Conservation (phyloP, 2,113 vertebrate species). For the Antidorcas marsupialis region DNA sequence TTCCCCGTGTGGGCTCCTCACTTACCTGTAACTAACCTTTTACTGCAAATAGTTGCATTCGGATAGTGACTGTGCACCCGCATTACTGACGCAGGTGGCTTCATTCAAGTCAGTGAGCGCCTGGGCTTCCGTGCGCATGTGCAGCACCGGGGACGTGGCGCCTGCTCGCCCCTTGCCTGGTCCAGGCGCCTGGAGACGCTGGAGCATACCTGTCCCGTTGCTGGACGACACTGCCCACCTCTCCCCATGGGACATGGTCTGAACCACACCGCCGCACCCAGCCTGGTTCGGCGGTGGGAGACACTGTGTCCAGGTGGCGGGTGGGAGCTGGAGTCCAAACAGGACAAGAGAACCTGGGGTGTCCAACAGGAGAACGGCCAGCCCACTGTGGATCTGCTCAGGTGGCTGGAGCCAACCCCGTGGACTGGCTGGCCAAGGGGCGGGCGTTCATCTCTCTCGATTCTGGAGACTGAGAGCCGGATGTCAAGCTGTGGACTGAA, state of each 20-base stretch:
- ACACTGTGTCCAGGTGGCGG: neutral
- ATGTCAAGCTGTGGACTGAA: no score
- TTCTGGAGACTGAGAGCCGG: neutral
- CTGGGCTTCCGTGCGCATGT: fast-evolving
- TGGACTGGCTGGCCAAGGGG: fast-evolving
- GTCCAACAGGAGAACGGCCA: neutral
- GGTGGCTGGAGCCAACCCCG: fast-evolving
- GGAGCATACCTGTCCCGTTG: no score
- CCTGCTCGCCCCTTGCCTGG: fast-evolving
- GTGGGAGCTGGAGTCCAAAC: neutral
- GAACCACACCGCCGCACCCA: neutral
- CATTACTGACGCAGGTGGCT: fast-evolving
- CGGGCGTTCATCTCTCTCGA: neutral
- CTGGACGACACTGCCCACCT: neutral
- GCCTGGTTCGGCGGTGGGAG: neutral
- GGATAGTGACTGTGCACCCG: fast-evolving
- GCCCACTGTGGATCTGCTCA: neutral
- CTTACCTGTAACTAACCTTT: neutral
- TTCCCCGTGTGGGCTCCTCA: fast-evolving
- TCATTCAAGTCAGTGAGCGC: neutral
- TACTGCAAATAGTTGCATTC: no score
- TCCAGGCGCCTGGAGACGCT: fast-evolving
- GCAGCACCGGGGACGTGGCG: fast-evolving
- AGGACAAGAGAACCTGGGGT: neutral
- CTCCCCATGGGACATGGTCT: neutral